Conservation (phyloP, 2,888 invertebrate species). For the Aphrophora alni region DNA sequence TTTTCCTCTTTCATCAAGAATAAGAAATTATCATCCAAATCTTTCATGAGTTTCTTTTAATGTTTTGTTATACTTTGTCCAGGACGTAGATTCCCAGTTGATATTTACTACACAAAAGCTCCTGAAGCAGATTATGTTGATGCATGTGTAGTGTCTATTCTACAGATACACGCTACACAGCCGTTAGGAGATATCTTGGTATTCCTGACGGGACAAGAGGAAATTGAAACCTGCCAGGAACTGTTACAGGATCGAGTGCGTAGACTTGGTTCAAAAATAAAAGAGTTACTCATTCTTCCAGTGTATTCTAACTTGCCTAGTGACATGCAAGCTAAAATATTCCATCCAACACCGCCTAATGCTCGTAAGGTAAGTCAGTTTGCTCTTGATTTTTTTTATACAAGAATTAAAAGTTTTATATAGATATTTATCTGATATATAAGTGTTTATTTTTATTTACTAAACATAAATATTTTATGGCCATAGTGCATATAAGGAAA, state of each 20-base stretch:
- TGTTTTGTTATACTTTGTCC: constrained; percentile 33
- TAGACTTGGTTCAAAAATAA: constrained; percentile 90
- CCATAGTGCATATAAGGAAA: no score
- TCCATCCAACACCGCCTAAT: constrained; percentile 95
- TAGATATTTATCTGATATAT: no score
- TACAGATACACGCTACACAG: constrained; percentile 98
- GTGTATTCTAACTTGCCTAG: constrained; percentile 98
- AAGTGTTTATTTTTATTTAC: no score
- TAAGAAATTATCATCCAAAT: neutral
- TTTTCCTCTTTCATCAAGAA: no score
- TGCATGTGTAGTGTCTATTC: constrained; percentile 94
- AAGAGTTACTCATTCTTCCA: constrained; percentile 90
- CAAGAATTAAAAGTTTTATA: no score
- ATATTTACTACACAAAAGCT: constrained; percentile 98
- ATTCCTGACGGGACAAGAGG: constrained; percentile 77
- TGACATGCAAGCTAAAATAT: constrained; percentile 99
- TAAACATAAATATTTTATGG: no score
- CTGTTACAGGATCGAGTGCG: constrained; percentile 89
- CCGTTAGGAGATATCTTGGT: constrained; percentile 95
- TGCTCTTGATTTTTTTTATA: neutral
- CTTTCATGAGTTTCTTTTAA: neutral
- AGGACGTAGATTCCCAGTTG: constrained; percentile 96
- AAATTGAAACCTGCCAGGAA: constrained; percentile 87
- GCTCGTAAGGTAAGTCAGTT: constrained; percentile 76
- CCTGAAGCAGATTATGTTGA: constrained; percentile 99